Evolutionary conservation across 2,888 invertebrate species (phyloP).

Genomic region (Parelbella ahira): DNA sequence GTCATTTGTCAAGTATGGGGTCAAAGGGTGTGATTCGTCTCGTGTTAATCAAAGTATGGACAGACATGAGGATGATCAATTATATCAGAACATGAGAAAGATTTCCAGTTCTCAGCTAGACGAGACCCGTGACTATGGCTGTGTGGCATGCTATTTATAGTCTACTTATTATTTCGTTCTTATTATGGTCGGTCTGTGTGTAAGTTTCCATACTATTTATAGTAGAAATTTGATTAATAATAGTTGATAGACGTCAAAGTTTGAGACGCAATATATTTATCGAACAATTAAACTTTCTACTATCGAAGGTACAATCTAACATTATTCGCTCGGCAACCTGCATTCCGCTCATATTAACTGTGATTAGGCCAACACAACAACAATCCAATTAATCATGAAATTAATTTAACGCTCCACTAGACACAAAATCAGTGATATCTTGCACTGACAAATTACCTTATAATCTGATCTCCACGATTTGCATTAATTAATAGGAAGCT

Average conservation of each 20-base stretch:
- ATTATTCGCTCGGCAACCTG: too few species aligned
- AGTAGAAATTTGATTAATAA: too few species aligned
- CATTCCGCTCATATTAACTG: constrained; percentile 17
- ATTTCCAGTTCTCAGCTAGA: constrained; percentile 14
- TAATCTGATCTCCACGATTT: constrained; percentile 25
- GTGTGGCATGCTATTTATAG: constrained; percentile 1
- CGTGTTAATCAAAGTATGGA: constrained; percentile 58
- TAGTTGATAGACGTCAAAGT: too few species aligned
- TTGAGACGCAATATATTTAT: too few species aligned
- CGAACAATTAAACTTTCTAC: too few species aligned
- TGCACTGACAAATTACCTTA: constrained; percentile 24
- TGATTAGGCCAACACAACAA: constrained; percentile 13
- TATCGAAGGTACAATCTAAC: too few species aligned
- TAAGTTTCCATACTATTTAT: too few species aligned
- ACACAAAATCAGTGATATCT: constrained; percentile 19
- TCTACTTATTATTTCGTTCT: neutral
- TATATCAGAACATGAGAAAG: constrained; percentile 33
- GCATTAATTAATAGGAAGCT: constrained; percentile 32
- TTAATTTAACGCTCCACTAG: constrained; percentile 20
- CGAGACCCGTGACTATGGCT: constrained; percentile 7
- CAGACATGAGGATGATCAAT: constrained; percentile 57
- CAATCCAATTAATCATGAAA: constrained; percentile 22
- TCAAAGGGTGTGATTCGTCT: constrained; percentile 62
- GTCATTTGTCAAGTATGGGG: constrained; percentile 63
- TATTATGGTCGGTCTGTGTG: too few species aligned